A percentile compares a stretch with the other conserved stretches of the same genome.
These are phyloP conservation scores for Heterotilapia buettikoferi DNA, from an alignment of 2,113 vertebrate species.

Conservation along the genomic window DNA sequence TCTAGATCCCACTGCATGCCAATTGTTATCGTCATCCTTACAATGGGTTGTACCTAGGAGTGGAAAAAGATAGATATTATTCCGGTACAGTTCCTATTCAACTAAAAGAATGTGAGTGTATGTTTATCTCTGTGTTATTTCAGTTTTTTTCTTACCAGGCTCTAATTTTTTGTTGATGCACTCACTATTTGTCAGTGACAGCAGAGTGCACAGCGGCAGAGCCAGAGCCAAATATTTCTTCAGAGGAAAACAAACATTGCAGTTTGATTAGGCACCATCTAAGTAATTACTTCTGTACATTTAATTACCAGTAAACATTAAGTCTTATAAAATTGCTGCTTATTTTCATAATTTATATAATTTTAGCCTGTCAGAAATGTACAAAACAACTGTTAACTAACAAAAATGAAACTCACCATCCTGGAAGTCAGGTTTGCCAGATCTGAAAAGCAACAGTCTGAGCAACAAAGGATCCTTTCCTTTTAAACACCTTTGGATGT, in stretches of 20 bases:
- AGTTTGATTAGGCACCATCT: neutral
- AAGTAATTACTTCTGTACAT: neutral
- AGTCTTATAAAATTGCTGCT: neutral
- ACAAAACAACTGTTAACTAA: neutral
- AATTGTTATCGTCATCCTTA: neutral
- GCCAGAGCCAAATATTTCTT: slow-evolving; percentile 32
- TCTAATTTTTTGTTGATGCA: neutral
- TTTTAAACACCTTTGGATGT: neutral
- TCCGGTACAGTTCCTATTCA: neutral
- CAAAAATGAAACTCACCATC: slow-evolving; percentile 40
- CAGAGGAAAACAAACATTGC: neutral
- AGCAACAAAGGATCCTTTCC: neutral
- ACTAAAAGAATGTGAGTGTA: neutral
- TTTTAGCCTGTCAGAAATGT: neutral
- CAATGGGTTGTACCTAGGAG: neutral
- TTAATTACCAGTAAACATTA: neutral
- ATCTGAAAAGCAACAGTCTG: neutral
- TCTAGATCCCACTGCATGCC: neutral
- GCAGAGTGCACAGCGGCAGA: slow-evolving; percentile 26
- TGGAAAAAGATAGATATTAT: neutral
- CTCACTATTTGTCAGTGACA: neutral
- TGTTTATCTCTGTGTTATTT: neutral
- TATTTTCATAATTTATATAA: neutral
- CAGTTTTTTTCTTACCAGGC: neutral
- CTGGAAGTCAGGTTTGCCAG: neutral